A percentile compares a stretch with the other conserved stretches of the same genome.
Conservation (phyloP, 2,888 invertebrate genomes). For the Rhaphigaster nebulosa region DNA sequence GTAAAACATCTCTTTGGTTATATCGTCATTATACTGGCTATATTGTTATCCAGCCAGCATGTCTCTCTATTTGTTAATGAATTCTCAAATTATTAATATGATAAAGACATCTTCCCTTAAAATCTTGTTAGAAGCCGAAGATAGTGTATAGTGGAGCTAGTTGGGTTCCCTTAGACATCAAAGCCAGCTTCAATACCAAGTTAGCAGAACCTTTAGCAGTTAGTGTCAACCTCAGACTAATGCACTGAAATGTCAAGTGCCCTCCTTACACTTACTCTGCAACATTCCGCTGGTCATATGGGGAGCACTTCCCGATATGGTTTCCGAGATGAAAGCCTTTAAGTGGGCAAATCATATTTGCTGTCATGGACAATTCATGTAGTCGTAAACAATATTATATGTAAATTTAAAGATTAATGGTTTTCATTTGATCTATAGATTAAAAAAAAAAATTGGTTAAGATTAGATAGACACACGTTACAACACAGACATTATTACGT, state of each 20-base stretch:
- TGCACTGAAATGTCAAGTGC: not conserved
- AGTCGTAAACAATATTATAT: not conserved
- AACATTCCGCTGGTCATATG: not conserved
- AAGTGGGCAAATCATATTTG: not conserved
- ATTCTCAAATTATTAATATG: too few species aligned
- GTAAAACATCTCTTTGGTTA: too few species aligned
- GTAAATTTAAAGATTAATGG: too few species aligned
- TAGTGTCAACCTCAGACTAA: constrained; percentile 3
- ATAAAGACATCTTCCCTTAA: not conserved
- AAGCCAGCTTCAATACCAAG: not conserved
- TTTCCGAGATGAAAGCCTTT: not conserved
- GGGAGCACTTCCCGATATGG: not conserved
- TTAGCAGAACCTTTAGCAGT: not conserved
- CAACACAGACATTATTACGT: too few species aligned
- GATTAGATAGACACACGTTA: too few species aligned
- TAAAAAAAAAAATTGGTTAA: too few species aligned
- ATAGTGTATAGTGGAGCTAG: constrained; percentile 13
- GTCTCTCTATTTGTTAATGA: too few species aligned
- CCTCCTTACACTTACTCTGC: not conserved
- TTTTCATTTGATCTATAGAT: too few species aligned
- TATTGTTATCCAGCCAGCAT: too few species aligned
- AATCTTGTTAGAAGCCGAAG: not conserved
- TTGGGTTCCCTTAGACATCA: not conserved
- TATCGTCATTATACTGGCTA: too few species aligned
- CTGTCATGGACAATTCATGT: not conserved